Conservation (phyloP, 2,113 vertebrate genomes). For the Campylorhamphus procurvoides region DNA sequence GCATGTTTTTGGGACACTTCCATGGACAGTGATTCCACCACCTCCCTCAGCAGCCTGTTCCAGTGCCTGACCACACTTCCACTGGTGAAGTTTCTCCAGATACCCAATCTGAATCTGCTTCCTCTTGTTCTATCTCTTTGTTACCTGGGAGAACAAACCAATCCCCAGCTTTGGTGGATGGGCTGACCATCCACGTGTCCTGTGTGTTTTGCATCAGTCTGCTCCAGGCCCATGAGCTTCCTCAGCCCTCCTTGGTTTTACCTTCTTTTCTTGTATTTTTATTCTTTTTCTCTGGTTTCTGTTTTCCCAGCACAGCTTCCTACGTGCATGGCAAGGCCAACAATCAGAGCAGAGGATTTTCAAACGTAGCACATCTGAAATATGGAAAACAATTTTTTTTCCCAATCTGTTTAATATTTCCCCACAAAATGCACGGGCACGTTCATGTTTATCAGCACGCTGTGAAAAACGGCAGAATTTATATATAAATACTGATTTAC, state of each 20-base stretch:
- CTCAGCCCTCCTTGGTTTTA: not conserved
- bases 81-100: not conserved
- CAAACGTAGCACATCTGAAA: not conserved
- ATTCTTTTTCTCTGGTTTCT: not conserved
- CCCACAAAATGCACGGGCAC: not conserved
- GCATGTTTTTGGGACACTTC: not conserved
- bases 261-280: not conserved
- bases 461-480: not conserved
- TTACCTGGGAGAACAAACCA: not conserved
- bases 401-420: not conserved
- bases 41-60: not conserved
- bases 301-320: not conserved
- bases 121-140: not conserved
- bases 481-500: not conserved
- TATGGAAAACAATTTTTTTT: not conserved
- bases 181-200: rapidly evolving
- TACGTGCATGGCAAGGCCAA: not conserved
- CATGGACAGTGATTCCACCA: not conserved
- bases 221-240: not conserved
- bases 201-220: not conserved
- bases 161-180: not conserved
- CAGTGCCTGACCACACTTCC: not conserved
- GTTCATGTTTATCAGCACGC: not conserved
- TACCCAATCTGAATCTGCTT: not conserved
- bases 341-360: not conserved